phyloP scores from a whole-genome alignment of 2,797 vertebrate genomes.

The Chelidonichthys spinosus region DNA sequence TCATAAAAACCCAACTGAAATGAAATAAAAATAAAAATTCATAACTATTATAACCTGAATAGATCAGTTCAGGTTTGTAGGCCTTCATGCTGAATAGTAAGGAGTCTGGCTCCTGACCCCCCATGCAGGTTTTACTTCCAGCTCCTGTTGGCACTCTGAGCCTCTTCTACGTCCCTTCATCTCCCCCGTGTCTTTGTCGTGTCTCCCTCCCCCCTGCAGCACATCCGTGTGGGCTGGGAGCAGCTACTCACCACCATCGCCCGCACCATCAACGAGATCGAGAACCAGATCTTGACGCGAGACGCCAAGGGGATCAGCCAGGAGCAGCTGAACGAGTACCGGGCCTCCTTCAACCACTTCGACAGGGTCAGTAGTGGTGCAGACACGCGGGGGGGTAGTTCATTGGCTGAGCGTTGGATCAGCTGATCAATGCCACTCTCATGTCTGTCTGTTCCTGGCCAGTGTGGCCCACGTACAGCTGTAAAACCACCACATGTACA shows the following conservation, averaged over 20 bases:
- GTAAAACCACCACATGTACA: too few relatives aligned
- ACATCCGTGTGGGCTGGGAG: slow-evolving; percentile 98
- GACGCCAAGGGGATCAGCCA: slow-evolving; percentile 99
- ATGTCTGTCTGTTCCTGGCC: neutral
- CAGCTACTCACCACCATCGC: slow-evolving; percentile 98
- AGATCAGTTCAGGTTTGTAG: too few relatives aligned
- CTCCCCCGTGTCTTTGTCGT: neutral
- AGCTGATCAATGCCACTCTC: neutral
- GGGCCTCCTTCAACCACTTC: slow-evolving; percentile 98
- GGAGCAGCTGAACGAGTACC: slow-evolving; percentile 98
- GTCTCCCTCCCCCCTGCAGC: slow-evolving; percentile 77
- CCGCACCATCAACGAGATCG: slow-evolving; percentile 97
- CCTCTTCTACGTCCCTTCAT: neutral
- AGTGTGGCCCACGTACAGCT: too few relatives aligned
- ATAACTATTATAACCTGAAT: too few relatives aligned
- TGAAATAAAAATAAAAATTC: too few relatives aligned
- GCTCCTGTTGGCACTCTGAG: neutral
- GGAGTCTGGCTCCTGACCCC: neutral
- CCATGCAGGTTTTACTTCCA: neutral
- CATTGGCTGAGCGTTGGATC: neutral
- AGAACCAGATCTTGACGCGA: slow-evolving; percentile 97
- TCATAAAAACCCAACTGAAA: too few relatives aligned
- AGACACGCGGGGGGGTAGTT: neutral
- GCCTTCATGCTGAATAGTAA: too few relatives aligned
- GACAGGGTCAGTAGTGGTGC: slow-evolving; percentile 91